A percentile compares a stretch with the other conserved stretches of the same genome.
Evolutionary conservation across 2,797 vertebrate genomes (phyloP).

Genomic region (Acrossocheilus fasciatus): DNA sequence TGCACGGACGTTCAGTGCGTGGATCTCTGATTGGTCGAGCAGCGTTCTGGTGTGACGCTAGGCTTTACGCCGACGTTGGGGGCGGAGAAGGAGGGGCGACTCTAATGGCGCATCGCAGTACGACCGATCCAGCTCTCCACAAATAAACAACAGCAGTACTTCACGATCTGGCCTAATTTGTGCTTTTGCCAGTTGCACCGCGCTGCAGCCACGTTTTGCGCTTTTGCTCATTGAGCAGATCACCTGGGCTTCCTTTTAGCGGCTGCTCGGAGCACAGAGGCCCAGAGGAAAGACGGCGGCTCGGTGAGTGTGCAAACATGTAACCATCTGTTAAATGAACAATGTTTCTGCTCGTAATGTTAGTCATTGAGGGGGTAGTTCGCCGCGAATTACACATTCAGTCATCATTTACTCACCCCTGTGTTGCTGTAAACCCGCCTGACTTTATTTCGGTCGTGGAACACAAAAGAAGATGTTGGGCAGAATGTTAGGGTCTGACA

Average conservation of each 20-base stretch:
- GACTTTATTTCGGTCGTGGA: neutral
- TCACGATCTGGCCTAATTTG: conserved; percentile 1
- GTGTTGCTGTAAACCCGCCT: neutral
- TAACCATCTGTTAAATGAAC: conserved; percentile 19
- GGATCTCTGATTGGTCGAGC: conserved; percentile 67
- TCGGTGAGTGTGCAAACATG: conserved; percentile 43
- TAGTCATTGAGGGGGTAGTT: neutral
- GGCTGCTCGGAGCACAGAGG: conserved; percentile 64
- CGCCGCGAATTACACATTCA: neutral
- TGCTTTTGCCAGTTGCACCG: neutral
- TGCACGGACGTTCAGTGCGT: neutral
- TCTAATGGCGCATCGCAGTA: conserved; percentile 76
- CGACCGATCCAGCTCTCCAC: conserved; percentile 73
- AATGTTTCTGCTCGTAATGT: neutral
- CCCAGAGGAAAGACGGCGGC: conserved; percentile 75
- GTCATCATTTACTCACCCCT: neutral
- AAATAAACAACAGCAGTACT: conserved; percentile 56
- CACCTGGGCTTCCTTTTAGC: conserved; percentile 71
- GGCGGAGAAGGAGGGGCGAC: conserved; percentile 78
- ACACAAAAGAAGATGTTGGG: conserved; percentile 7
- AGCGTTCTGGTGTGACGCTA: conserved; percentile 58
- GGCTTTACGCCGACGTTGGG: conserved; percentile 65
- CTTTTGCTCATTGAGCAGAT: conserved; percentile 61
- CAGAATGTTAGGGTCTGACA: conserved; percentile 14
- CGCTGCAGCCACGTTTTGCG: conserved; percentile 42